Evolutionary conservation across 2,888 invertebrate species (phyloP), one percentile per base, ranked within the genome.

Genomic region (Volucella bombylans): DNA sequence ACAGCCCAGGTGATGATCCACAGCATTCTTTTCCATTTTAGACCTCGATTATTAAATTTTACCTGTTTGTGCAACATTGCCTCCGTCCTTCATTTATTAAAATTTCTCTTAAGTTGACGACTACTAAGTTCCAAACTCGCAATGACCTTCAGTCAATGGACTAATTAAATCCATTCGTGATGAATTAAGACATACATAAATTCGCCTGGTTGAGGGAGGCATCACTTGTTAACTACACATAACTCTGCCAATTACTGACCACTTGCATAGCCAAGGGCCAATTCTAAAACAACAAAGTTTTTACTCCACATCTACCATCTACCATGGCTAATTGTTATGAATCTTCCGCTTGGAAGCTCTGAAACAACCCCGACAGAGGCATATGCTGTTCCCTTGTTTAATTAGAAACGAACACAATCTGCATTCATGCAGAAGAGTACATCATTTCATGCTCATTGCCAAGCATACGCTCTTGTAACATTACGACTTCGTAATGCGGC

Each of bases 351-450:
- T 14, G 4, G 49, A 11, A 12, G 8, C 61, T 31, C 31, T 31
- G 43, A 38, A 38, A 10, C 52, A 72, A 15, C 62, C 18, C n/a
- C 47, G 15, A 31, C 31, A 31, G 1, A 31, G 31, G 31, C 31
- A 23, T n/a, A n/a, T 14, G 0, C 14, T 43, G 31, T 14, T 4
- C 18, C 47, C 45, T 65, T 50, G 49, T 38, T 38, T 61, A 77
- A 69, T 54, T 76, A 57, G 59, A 43, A 31, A 49, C 41, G 47
- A 62, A 61, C 61, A 59, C 52, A 45, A 78, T 78, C 55, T 78
- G 69, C 78, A 64, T 62, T 78, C 78, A 64, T 67, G 64, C 71
- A 65, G 71, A 71, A 65, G 62, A 64, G 49, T 55, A 83, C 73
- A 79, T 79, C 74, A 39, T 47, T 54, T 61, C 55, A 55, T 61